Evolutionary conservation across 2,797 vertebrate species (phyloP).

Genomic region (Helostoma temminkii): DNA sequence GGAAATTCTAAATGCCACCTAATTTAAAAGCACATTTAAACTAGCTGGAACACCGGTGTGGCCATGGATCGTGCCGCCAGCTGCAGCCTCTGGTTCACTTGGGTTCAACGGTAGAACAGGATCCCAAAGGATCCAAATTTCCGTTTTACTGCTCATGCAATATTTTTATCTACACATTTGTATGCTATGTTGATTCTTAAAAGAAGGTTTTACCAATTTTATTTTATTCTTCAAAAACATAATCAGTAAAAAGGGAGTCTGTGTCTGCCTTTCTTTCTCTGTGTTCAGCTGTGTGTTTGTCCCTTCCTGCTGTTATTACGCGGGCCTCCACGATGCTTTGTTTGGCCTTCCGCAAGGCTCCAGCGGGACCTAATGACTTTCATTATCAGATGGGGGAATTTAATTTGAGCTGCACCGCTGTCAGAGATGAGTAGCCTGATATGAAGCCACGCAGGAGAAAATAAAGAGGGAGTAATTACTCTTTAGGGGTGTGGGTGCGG

Average conservation of each 20-base stretch:
- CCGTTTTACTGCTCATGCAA: not conserved
- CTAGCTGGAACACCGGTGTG: conserved; percentile 42
- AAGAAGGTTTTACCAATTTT: not conserved
- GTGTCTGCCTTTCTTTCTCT: conserved; percentile 27
- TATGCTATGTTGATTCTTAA: not conserved
- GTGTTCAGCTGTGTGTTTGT: conserved; percentile 46
- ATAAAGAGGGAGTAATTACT: conserved; percentile 82
- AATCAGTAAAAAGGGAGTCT: conserved; percentile 24
- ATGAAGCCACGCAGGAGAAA: conserved; percentile 71
- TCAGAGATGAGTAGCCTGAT: conserved; percentile 80
- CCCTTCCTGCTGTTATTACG: conserved; percentile 69
- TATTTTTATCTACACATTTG: not conserved
- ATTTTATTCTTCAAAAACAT: conserved; percentile 14
- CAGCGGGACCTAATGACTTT: conserved; percentile 81
- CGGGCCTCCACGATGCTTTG: conserved; percentile 69
- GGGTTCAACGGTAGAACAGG: conserved; percentile 1
- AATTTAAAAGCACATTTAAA: conserved; percentile 60
- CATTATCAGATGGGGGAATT: conserved; percentile 83
- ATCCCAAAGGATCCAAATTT: not conserved
- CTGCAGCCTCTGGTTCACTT: no score
- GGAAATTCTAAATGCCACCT: conserved; percentile 61
- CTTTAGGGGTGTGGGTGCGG: conserved; percentile 63
- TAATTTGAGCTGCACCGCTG: conserved; percentile 81
- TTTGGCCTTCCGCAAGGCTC: conserved; percentile 74
- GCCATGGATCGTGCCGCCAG: no score